Percentiles rank a stretch among this genome's conserved stretches.
Conservation (phyloP, 1,140 invertebrate genomes). For the Mercenaria mercenaria region DNA sequence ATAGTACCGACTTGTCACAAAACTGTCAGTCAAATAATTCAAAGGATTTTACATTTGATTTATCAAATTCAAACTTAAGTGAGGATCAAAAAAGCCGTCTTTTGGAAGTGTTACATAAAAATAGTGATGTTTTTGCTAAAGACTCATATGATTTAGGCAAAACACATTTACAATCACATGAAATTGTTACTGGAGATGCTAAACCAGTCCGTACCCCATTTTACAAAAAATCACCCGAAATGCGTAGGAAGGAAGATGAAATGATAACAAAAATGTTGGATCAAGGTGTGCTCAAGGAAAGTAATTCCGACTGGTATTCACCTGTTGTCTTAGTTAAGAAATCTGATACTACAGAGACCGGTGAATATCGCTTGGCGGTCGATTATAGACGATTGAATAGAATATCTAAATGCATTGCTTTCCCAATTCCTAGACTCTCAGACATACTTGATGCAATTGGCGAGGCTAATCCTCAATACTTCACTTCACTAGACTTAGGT, state of each 20-base stretch:
- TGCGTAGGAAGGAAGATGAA: not conserved
- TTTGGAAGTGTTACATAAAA: slow-evolving; percentile 11
- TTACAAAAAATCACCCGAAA: slow-evolving; percentile 45
- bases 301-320: not conserved
- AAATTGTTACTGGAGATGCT: slow-evolving; percentile 49
- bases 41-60: not conserved
- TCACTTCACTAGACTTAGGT: slow-evolving; percentile 43
- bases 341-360: slow-evolving; percentile 7
- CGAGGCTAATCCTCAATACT: slow-evolving; percentile 48
- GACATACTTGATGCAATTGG: slow-evolving; percentile 58
- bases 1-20: too few species aligned
- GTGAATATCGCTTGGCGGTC: slow-evolving; percentile 66
- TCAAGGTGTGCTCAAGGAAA: not conserved
- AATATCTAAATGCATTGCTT: slow-evolving; percentile 4
- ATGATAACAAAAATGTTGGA: not conserved
- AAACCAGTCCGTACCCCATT: slow-evolving; percentile 1
- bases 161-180: not conserved
- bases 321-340: slow-evolving; percentile 69
- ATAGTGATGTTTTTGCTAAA: slow-evolving; percentile 36
- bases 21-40: not conserved
- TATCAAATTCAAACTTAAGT: slow-evolving; percentile 31
- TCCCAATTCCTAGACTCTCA: slow-evolving; percentile 45
- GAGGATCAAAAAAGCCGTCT: slow-evolving; percentile 20
- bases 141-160: slow-evolving; percentile 17
- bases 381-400: slow-evolving; percentile 71